Conservation (phyloP, 1,140 invertebrate genomes). For the Anadara kagoshimensis region DNA sequence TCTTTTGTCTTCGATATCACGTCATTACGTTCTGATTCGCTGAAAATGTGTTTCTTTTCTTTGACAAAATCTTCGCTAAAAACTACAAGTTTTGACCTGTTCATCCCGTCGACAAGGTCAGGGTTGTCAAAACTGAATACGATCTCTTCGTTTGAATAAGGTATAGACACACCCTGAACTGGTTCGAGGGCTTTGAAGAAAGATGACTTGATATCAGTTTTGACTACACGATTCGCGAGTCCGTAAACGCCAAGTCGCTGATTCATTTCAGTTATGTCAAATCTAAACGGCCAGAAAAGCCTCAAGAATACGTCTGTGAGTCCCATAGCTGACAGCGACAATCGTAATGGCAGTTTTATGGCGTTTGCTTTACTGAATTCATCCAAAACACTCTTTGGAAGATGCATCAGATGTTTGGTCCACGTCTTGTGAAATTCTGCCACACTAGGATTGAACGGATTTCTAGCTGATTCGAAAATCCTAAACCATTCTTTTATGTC, state of each 20-base stretch:
- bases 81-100: conserved; percentile 4
- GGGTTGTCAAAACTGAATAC: conserved; percentile 14
- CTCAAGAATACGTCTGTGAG: neutral
- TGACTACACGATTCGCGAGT: neutral
- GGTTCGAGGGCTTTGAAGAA: conserved; percentile 5
- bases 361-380: no score
- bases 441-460: no score
- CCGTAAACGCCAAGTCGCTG: conserved; percentile 4
- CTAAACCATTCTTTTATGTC: no score
- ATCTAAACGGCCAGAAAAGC: conserved; percentile 15
- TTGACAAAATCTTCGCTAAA: conserved; percentile 18
- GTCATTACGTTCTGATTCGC: neutral
- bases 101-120: conserved; percentile 1
- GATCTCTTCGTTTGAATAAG: neutral
- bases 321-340: no score
- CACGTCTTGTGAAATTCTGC: no score
- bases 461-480: no score
- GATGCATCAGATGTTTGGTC: no score
- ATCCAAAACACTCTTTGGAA: no score
- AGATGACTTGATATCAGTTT: neutral
- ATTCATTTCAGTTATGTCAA: neutral
- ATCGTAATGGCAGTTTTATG: no score
- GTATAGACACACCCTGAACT: neutral
- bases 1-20: neutral
- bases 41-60: conserved; percentile 10